Evolutionary conservation across 2,888 invertebrate genomes (phyloP), one percentile per base, ranked within the genome.

Genomic region (Dicyrtomina minuta): DNA sequence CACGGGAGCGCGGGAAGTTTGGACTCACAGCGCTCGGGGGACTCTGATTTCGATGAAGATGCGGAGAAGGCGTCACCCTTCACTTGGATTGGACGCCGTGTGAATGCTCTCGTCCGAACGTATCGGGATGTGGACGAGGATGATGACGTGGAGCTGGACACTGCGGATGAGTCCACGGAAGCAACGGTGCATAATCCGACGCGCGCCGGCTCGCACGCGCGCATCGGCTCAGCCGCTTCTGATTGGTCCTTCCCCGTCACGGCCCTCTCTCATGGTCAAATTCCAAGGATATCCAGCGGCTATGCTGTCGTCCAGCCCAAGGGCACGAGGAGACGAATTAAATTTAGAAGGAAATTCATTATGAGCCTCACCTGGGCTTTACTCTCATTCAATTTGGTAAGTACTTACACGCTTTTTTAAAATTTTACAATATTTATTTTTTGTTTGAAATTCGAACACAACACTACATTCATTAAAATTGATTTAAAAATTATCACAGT

Each of bases 31-130:
- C 8, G 39, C 15, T 59, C 59, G 1, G 27, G 59, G 39, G 59
- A 59, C 20, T 27, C 27, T 8, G 59, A 41, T 10, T 59, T 59
- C 17, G 39, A 39, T n/a, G 59, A 59, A n/a, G 58, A 59, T 20
- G 20, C n/a, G 8, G 39, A 27, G 17, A 12, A 26, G 10, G 41
- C 59, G 8, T 22, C 12, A 3, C 41, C 59, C 3, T 39, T 41
- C 41, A 59, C 59, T 1, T 59, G 59, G 59, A n/a, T 59, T 39
- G 59, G 59, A 10, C 6, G 59, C 5, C 8, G 41, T 17, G 12
- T 59, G 2, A 59, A 59, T 8, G 5, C 39, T 6, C 27, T 59
- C 41, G 59, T 59, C 17, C n/a, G 17, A 27, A 20, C 27, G 4
- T 55, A 55, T 26, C 5, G 3, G 3, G 22, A 20, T 15, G 8